Percentiles rank a stretch among this genome's conserved stretches.
Conservation (phyloP, 2,113 vertebrate species). For the Podiceps cristatus region DNA sequence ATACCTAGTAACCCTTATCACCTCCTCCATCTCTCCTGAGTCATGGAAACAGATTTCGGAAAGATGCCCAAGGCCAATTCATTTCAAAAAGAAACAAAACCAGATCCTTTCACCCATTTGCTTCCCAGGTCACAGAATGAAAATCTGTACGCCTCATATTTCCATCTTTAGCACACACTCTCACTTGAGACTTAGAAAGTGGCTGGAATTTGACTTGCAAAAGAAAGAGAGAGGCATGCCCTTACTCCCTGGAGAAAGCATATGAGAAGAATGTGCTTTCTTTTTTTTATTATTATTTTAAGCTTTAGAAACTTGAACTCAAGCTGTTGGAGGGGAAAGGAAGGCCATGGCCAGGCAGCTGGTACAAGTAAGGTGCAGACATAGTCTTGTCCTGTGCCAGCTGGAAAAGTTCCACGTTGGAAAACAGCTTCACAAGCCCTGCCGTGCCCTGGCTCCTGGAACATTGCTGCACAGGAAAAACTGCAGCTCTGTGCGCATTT, state of each 20-base stretch:
- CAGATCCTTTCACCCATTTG: neutral
- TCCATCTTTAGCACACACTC: neutral
- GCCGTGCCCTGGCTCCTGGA: neutral
- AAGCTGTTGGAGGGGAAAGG: neutral
- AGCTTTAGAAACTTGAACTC: slow-evolving; percentile 13
- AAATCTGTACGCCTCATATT: neutral
- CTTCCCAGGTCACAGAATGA: slow-evolving; percentile 2
- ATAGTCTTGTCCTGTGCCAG: neutral
- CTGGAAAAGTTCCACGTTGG: neutral
- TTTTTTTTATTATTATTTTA: neutral
- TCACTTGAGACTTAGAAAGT: neutral
- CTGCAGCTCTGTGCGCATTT: neutral
- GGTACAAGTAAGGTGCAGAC: neutral
- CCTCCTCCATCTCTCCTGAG: neutral
- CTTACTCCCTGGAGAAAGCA: neutral
- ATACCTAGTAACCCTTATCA: neutral
- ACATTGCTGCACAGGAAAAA: neutral
- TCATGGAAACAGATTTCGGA: neutral
- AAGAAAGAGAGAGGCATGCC: neutral
- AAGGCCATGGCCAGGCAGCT: neutral
- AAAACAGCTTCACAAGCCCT: neutral
- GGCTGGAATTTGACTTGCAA: slow-evolving; percentile 13
- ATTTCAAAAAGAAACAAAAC: neutral
- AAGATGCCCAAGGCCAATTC: neutral
- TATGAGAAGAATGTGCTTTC: neutral